Base-by-base conservation (phyloP, 2,888 invertebrate species). In the Andrena minutula region DNA sequence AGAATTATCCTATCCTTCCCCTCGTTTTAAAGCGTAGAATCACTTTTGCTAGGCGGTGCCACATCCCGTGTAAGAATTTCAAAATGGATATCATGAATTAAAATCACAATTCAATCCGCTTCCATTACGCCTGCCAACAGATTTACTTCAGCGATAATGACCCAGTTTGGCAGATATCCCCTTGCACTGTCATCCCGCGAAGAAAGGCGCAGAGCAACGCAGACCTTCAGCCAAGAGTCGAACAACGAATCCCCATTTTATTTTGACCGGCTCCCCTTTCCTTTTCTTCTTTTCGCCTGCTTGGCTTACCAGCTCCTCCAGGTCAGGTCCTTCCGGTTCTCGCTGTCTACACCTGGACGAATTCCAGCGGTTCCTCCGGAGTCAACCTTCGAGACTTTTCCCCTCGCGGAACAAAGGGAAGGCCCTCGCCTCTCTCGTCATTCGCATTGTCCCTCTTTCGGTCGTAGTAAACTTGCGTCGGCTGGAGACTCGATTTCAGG, bases 291-390 rank as follows among this genome's bases (percentile, higher is more conserved):
- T 69, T 64, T 75, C 66, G 74, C 74, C 63, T 69, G 51, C 70
- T 61, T 76, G 81, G 72, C 80, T 82, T 75, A 77, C 75, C 84
- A 77, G 70, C 82, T 82, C 75, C 64, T 61, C 68, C 65, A 69
- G 82, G 84, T 86, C 82, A 87, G 83, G 79, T 87, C 83, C 88
- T 87, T 87, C 88, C 86, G 88, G 87, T 88, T 75, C 70, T 87
- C 61, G 28, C 32, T 60, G 75, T 72, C 75, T 76, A 77, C 84
- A 89, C 86, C 85, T 88, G 85, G 83, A 64, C 63, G 78, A 78
- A 84, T 80, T 64, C 77, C 66, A 78, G 66, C 41, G 51, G 35
- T 63, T 66, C 69, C 58, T 63, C 12, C 70, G 26, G 41, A 81
- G 78, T 82, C 84, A 73, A 64, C 75, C 71, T 49, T 53, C 66